Conservation (phyloP, 2,888 invertebrate genomes). For the Stomorhina lunata region DNA sequence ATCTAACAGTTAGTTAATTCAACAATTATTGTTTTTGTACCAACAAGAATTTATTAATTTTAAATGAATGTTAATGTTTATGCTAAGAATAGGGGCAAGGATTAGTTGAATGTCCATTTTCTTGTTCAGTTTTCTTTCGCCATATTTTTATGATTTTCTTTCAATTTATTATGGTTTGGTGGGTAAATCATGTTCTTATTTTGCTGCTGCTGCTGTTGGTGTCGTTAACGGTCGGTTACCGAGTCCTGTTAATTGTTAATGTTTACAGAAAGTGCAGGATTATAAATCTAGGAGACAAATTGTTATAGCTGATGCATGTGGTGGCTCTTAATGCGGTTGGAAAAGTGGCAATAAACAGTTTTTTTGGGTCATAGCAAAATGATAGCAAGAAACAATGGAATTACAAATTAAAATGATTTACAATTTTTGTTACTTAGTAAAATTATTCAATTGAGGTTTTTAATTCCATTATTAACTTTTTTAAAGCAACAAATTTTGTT, state of each 20-base stretch:
- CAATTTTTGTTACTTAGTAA: too few relatives aligned
- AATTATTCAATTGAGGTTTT: too few relatives aligned
- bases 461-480: too few relatives aligned
- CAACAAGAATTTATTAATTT: slow-evolving; percentile 21
- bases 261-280: slow-evolving; percentile 19
- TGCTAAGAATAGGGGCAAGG: not conserved
- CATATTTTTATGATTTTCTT: slow-evolving; percentile 42
- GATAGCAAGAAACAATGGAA: not conserved
- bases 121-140: not conserved
- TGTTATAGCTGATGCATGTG: slow-evolving; percentile 37
- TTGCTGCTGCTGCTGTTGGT: not conserved
- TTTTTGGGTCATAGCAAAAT: not conserved
- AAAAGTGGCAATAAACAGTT: not conserved
- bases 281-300: slow-evolving; percentile 60
- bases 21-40: not conserved
- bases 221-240: not conserved
- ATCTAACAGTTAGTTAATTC: not conserved
- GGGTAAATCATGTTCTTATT: slow-evolving; percentile 10
- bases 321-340: slow-evolving; percentile 39
- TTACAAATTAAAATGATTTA: not conserved
- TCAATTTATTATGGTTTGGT: slow-evolving; percentile 43
- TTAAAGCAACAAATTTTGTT: too few relatives aligned
- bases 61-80: slow-evolving; percentile 7
- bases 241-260: slow-evolving; percentile 15
- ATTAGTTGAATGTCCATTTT: not conserved